Conservation (phyloP, 2,797 vertebrate genomes). For the Myotis findleyi region DNA sequence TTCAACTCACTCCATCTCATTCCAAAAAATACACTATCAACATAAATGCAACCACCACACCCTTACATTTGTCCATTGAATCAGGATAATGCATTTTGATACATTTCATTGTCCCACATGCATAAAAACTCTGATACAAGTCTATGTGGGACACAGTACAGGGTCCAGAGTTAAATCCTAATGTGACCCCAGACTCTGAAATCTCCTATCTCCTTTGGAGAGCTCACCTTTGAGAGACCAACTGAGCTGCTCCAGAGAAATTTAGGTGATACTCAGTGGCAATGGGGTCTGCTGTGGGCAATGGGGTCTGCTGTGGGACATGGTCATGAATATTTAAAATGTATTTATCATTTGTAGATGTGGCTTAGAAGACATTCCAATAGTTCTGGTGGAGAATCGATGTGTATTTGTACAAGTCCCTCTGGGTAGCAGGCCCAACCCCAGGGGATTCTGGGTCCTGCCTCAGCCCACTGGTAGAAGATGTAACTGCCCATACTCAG, state of each 20-base stretch:
- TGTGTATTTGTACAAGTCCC: neutral
- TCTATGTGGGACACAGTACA: neutral
- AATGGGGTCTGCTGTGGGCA: neutral
- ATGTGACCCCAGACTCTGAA: neutral
- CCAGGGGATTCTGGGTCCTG: neutral
- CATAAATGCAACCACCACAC: neutral
- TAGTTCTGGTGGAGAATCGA: neutral
- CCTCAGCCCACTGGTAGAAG: neutral
- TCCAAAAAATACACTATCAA: constrained; percentile 28
- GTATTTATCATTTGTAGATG: neutral
- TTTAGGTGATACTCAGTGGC: neutral
- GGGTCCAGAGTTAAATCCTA: neutral
- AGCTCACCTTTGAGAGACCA: neutral
- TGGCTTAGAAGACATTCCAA: neutral
- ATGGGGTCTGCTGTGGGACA: neutral
- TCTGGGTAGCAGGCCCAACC: neutral
- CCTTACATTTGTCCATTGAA: neutral
- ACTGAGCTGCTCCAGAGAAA: neutral
- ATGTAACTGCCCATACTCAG: neutral
- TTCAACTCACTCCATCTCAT: neutral
- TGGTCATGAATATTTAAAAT: neutral
- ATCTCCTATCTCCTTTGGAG: neutral
- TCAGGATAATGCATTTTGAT: neutral
- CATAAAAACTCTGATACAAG: neutral
- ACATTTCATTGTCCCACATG: neutral